These are phyloP conservation scores for Astyanax mexicanus DNA, from an alignment of 2,797 vertebrate species.

Conservation along the genomic window DNA sequence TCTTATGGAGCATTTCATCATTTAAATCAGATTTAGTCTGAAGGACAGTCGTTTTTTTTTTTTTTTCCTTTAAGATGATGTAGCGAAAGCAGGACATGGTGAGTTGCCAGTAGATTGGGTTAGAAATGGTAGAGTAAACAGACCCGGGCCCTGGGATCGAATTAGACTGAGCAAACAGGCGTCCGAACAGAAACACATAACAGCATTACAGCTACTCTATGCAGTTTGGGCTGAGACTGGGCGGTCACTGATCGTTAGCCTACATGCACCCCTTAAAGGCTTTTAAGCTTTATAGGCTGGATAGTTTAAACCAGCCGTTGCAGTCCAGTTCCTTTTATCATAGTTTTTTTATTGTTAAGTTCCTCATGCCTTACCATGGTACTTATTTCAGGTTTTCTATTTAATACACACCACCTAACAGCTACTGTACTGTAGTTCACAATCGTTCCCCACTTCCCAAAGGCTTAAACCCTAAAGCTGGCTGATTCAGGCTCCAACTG, in stretches of 20 bases:
- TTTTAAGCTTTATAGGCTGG: not conserved
- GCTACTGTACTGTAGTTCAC: not conserved
- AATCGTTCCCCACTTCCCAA: not conserved
- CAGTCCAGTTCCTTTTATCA: not conserved
- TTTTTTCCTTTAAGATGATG: slow-evolving; percentile 65
- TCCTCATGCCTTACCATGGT: slow-evolving; percentile 23
- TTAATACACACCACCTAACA: not conserved
- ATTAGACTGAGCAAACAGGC: slow-evolving; percentile 13
- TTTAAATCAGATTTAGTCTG: not conserved
- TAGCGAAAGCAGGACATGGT: slow-evolving; percentile 40
- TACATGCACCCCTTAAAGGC: not conserved
- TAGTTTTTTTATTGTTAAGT: slow-evolving; percentile 1
- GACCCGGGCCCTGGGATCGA: slow-evolving; percentile 2
- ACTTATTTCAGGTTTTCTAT: not conserved
- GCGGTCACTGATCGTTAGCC: not conserved
- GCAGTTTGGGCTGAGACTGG: not conserved
- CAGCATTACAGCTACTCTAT: slow-evolving; percentile 12
- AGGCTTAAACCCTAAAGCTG: not conserved
- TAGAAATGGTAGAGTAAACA: slow-evolving; percentile 9
- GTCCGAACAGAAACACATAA: slow-evolving; percentile 12
- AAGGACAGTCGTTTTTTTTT: not conserved
- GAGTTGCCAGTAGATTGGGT: slow-evolving; percentile 6
- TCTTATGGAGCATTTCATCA: not conserved
- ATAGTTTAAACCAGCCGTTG: not conserved
- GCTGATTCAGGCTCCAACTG: not conserved